phyloP scores from a whole-genome alignment of 2,888 invertebrate species.

The Chrysolina americana region DNA sequence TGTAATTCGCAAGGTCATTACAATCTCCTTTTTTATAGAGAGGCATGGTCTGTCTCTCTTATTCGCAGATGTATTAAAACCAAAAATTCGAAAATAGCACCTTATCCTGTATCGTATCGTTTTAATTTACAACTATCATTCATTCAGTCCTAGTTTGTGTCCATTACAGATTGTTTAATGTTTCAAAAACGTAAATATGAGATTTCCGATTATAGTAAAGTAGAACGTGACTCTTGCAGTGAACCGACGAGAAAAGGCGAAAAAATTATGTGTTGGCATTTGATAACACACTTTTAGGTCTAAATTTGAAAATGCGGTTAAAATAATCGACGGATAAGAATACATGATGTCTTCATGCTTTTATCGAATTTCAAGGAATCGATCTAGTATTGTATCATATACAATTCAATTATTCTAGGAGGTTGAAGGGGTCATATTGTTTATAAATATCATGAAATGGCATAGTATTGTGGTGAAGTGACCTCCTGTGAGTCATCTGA shows the following conservation, averaged over 20 bases:
- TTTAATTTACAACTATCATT: neutral
- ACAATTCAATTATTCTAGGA: too few relatives aligned
- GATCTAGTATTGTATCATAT: neutral
- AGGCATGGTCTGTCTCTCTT: too few relatives aligned
- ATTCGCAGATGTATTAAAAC: too few relatives aligned
- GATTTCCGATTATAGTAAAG: conserved; percentile 41
- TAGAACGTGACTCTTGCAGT: conserved; percentile 53
- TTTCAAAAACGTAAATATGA: conserved; percentile 12
- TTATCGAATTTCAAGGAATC: conserved; percentile 14
- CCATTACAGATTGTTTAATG: neutral
- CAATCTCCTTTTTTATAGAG: too few relatives aligned
- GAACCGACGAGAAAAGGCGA: conserved; percentile 48
- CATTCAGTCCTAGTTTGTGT: neutral
- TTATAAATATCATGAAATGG: too few relatives aligned
- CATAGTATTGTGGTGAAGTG: too few relatives aligned
- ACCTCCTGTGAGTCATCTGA: too few relatives aligned
- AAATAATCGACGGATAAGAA: conserved; percentile 18
- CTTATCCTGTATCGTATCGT: neutral
- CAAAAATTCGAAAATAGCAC: too few relatives aligned
- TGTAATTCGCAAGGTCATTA: too few relatives aligned
- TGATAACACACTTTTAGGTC: conserved; percentile 50
- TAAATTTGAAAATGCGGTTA: conserved; percentile 31
- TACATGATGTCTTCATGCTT: conserved; percentile 13
- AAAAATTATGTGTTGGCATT: conserved; percentile 45
- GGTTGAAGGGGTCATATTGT: too few relatives aligned